These are phyloP conservation scores for Hemistola chrysoprasaria DNA, from an alignment of 2,888 invertebrate genomes.

Conservation along the genomic window DNA sequence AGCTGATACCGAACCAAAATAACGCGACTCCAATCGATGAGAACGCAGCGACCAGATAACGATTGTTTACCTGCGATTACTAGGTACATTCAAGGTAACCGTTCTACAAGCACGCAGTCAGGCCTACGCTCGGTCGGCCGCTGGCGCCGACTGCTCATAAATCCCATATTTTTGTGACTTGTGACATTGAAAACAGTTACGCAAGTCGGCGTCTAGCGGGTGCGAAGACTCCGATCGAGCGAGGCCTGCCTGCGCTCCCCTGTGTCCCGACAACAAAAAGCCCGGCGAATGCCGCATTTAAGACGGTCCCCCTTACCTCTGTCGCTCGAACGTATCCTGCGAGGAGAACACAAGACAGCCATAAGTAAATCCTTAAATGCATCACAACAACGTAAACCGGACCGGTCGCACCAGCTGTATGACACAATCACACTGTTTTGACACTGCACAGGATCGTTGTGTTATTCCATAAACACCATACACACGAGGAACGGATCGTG, in stretches of 20 bases:
- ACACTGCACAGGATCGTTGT: conserved; percentile 77
- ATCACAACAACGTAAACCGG: conserved; percentile 83
- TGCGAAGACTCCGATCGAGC: conserved; percentile 21
- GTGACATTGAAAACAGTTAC: conserved; percentile 77
- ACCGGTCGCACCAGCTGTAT: conserved; percentile 63
- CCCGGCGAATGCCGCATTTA: conserved; percentile 72
- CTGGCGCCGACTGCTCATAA: conserved; percentile 24
- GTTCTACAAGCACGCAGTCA: conserved; percentile 35
- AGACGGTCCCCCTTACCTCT: conserved; percentile 86
- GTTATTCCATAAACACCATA: conserved; percentile 77
- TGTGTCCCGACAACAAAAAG: conserved; percentile 62
- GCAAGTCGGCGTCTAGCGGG: conserved; percentile 60
- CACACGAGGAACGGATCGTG: conserved; percentile 65
- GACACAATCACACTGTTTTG: conserved; percentile 68
- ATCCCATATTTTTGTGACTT: conserved; percentile 44
- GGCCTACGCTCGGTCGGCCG: conserved; percentile 30
- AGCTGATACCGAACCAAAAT: conserved; percentile 49
- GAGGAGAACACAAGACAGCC: conserved; percentile 88
- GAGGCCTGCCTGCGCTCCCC: conserved; percentile 37
- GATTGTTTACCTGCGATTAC: conserved; percentile 73
- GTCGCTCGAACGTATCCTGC: conserved; percentile 88
- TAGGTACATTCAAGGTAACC: conserved; percentile 68
- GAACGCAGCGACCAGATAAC: conserved; percentile 55
- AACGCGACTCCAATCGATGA: conserved; percentile 57
- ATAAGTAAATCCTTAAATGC: conserved; percentile 89